Percentiles rank a stretch among this genome's conserved stretches.
Evolutionary conservation across 2,113 vertebrate genomes (phyloP).

Genomic region (Prinia subflava): DNA sequence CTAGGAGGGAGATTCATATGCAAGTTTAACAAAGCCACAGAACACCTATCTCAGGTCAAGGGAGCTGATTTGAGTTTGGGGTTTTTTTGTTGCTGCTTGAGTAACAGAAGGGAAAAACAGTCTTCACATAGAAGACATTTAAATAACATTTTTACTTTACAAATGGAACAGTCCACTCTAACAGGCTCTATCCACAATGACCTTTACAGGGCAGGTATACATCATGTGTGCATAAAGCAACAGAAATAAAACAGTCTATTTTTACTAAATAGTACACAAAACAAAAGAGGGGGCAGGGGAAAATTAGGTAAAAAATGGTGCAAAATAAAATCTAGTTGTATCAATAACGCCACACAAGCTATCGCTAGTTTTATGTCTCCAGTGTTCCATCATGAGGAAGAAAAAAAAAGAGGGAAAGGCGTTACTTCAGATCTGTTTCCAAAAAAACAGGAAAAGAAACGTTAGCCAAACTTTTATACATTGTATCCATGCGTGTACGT

Average conservation of each 20-base stretch:
- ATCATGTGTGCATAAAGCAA: background rate
- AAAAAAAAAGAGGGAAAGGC: background rate
- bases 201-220: background rate
- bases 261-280: background rate
- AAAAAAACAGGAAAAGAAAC: background rate
- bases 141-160: background rate
- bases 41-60: background rate
- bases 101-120: background rate
- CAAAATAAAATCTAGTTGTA: background rate
- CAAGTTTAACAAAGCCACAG: background rate
- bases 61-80: background rate
- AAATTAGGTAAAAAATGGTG: background rate
- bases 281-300: accelerated
- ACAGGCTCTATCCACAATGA: background rate
- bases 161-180: background rate
- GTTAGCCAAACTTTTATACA: background rate
- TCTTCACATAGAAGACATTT: accelerated
- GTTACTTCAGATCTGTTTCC: background rate
- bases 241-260: background rate
- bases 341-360: background rate
- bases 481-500: accelerated
- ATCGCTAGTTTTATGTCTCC: background rate
- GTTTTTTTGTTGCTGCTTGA: background rate
- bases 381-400: accelerated
- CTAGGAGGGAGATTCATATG: background rate